These are phyloP conservation scores for Athalia cordata DNA, from an alignment of 2,888 invertebrate genomes.

Conservation along the genomic window DNA sequence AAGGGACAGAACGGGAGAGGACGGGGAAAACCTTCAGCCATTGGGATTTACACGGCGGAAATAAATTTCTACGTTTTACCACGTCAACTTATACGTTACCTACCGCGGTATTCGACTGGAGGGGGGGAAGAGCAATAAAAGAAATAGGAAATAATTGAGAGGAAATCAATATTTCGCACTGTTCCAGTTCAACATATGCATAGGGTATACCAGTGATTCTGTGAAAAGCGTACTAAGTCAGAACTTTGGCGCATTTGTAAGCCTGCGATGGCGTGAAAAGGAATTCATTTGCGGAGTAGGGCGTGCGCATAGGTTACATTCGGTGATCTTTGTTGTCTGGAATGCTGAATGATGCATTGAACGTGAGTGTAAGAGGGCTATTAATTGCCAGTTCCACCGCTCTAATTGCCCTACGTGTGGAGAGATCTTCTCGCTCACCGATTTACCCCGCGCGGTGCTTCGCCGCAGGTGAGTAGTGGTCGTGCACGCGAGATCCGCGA, in stretches of 20 bases:
- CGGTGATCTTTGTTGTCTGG: constrained; percentile 62
- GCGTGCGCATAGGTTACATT: background rate
- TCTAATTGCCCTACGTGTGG: constrained; percentile 61
- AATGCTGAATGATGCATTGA: constrained; percentile 52
- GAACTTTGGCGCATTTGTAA: too few relatives aligned
- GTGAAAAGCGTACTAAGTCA: too few relatives aligned
- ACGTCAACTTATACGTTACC: too few relatives aligned
- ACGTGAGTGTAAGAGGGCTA: constrained; percentile 51
- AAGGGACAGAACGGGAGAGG: background rate
- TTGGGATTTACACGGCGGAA: background rate
- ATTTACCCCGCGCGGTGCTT: background rate
- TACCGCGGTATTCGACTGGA: too few relatives aligned
- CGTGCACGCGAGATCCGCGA: background rate
- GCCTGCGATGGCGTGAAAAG: background rate
- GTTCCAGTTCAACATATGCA: background rate
- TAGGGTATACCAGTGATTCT: too few relatives aligned
- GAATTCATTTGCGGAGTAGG: background rate
- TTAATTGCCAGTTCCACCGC: constrained; percentile 62
- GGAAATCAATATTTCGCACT: too few relatives aligned
- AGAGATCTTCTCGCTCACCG: background rate
- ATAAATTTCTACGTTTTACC: too few relatives aligned
- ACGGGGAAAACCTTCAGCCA: background rate
- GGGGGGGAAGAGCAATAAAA: too few relatives aligned
- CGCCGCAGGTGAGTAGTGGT: background rate
- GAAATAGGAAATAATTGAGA: too few relatives aligned